phyloP scores from a whole-genome alignment of 1,140 invertebrate genomes.

The Drosophila burlai region DNA sequence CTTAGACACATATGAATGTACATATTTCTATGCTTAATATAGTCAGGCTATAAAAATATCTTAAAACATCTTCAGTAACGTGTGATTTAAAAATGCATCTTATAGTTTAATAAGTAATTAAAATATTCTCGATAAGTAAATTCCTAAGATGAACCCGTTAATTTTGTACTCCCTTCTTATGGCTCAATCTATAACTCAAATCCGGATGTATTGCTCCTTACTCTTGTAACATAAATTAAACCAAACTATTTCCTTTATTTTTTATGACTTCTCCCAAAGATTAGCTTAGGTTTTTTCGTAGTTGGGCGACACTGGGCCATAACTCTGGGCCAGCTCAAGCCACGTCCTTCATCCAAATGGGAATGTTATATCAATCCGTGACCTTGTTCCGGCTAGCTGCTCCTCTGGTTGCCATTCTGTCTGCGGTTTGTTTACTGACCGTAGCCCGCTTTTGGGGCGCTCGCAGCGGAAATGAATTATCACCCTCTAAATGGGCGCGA shows the following conservation, averaged over 20 bases:
- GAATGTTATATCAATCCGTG: conserved; percentile 25
- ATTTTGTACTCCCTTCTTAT: background rate
- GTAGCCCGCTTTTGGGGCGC: conserved; percentile 35
- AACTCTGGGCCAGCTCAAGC: background rate
- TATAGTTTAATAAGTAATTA: background rate
- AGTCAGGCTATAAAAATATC: background rate
- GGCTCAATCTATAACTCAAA: background rate
- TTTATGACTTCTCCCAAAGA: background rate
- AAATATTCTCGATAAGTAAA: background rate
- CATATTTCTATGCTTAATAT: background rate
- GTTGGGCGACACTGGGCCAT: background rate
- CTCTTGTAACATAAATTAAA: background rate
- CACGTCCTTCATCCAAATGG: background rate
- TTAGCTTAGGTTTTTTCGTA: background rate
- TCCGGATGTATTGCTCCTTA: background rate
- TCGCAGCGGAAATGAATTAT: conserved; percentile 73
- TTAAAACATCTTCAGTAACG: background rate
- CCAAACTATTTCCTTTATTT: background rate
- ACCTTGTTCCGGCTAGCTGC: conserved; percentile 12
- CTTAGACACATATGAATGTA: too few relatives aligned
- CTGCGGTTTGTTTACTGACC: conserved; percentile 45
- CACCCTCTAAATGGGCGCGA: conserved; percentile 68
- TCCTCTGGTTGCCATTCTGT: conserved; percentile 25
- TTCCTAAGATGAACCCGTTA: background rate
- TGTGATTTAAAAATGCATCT: background rate